Evolutionary conservation across 2,888 invertebrate genomes (phyloP).

Genomic region (Agonopterix alstromeriana): DNA sequence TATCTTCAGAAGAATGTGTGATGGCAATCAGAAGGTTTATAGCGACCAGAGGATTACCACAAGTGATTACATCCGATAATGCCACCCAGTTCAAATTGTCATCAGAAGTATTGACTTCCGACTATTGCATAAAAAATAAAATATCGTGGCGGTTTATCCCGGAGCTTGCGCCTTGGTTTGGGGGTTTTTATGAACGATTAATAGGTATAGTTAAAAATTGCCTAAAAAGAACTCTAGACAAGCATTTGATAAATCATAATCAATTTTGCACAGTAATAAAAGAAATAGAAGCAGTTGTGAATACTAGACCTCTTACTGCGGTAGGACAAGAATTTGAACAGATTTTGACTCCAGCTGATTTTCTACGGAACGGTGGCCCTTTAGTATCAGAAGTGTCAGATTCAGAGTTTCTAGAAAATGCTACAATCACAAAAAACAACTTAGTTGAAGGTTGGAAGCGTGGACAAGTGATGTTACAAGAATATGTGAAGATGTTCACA

Average conservation of each 20-base stretch:
- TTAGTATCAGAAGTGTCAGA: not conserved
- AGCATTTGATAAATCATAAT: slow-evolving; percentile 1
- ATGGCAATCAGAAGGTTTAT: slow-evolving; percentile 9
- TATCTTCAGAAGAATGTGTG: slow-evolving; percentile 11
- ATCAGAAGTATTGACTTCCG: slow-evolving; percentile 6
- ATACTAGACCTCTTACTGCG: slow-evolving; percentile 8
- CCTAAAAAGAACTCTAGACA: slow-evolving; percentile 4
- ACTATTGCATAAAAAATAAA: slow-evolving; percentile 3
- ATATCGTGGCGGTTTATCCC: slow-evolving; percentile 15
- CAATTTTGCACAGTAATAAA: slow-evolving; percentile 9
- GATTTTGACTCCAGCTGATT: slow-evolving; percentile 5
- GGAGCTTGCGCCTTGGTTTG: slow-evolving; percentile 14
- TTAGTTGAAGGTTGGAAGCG: slow-evolving; percentile 11
- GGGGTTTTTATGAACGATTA: slow-evolving; percentile 16
- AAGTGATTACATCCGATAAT: slow-evolving; percentile 10
- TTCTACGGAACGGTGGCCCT: slow-evolving; percentile 2
- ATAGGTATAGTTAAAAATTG: slow-evolving; percentile 6
- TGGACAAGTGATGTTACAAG: slow-evolving; percentile 9
- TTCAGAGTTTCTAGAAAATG: not conserved
- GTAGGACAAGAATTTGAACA: slow-evolving; percentile 8
- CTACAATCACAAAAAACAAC: slow-evolving; percentile 7
- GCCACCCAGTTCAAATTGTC: slow-evolving; percentile 9
- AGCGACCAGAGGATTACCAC: slow-evolving; percentile 7
- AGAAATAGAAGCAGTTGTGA: slow-evolving; percentile 9
- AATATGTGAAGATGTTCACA: slow-evolving; percentile 15